Conservation (phyloP, 2,113 vertebrate species). For the Stigmatopora nigra region DNA sequence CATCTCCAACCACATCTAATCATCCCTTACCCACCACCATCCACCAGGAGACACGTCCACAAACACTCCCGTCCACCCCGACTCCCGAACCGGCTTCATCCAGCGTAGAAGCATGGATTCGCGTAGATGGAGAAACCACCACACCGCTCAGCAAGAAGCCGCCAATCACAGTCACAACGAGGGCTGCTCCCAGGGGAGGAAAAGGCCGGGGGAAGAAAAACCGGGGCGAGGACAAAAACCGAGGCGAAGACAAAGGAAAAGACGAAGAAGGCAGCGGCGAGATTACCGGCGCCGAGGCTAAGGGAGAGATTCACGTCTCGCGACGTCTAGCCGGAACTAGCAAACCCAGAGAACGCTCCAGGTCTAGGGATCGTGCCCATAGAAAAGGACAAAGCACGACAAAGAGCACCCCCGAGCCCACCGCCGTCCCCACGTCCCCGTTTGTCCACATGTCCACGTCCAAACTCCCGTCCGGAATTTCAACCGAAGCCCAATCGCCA, state of each 20-base stretch:
- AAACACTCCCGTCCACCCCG: conserved; percentile 17
- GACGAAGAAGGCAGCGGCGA: conserved; percentile 65
- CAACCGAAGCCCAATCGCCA: conserved; percentile 21
- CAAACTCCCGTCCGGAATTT: conserved; percentile 3
- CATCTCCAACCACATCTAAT: conserved; percentile 31
- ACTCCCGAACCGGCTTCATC: conserved; percentile 23
- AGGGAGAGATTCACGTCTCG: conserved; percentile 66
- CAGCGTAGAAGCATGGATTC: conserved; percentile 33
- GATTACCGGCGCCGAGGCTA: conserved; percentile 50
- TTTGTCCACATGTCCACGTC: conserved; percentile 2
- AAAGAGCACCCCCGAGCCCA: conserved; percentile 15
- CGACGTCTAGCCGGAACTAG: conserved; percentile 44
- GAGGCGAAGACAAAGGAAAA: conserved; percentile 42
- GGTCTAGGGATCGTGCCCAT: conserved; percentile 59
- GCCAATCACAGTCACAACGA: conserved; percentile 40
- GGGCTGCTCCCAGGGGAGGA: conserved; percentile 34
- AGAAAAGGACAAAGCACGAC: conserved; percentile 52
- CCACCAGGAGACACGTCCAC: conserved; percentile 23
- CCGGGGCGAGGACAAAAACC: conserved; percentile 28
- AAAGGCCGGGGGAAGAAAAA: conserved; percentile 56
- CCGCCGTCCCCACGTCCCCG: conserved; percentile 13
- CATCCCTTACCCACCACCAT: conserved; percentile 22
- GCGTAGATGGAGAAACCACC: conserved; percentile 40
- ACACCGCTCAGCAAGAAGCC: conserved; percentile 36
- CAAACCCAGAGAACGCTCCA: conserved; percentile 56